phyloP scores from a whole-genome alignment of 2,888 invertebrate species.

The Tiliacea aurago region DNA sequence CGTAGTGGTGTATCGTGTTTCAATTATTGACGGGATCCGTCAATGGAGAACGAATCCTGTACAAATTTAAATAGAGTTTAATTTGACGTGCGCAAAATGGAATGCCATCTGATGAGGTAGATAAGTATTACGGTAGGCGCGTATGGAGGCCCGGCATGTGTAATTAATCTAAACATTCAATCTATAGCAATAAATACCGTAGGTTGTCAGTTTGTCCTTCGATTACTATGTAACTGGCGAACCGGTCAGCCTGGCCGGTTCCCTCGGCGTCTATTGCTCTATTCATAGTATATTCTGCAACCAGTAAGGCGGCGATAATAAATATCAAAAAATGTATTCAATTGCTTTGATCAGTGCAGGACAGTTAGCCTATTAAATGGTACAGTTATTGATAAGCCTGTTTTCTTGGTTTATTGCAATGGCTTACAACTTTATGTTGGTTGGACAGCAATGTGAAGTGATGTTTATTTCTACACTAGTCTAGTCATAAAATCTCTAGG shows the following conservation, averaged over 20 bases:
- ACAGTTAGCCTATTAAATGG: constrained; percentile 63
- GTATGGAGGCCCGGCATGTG: constrained; percentile 79
- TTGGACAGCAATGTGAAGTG: constrained; percentile 51
- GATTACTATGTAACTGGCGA: constrained; percentile 79
- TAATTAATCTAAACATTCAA: constrained; percentile 86
- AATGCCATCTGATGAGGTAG: constrained; percentile 83
- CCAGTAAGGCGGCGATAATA: constrained; percentile 56
- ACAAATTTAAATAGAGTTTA: constrained; percentile 75
- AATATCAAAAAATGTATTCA: constrained; percentile 68
- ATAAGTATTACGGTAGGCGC: constrained; percentile 77
- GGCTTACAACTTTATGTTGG: constrained; percentile 54
- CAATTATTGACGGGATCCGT: constrained; percentile 80
- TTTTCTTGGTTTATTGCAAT: constrained; percentile 65
- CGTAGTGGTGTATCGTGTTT: constrained; percentile 79
- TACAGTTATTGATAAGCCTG: constrained; percentile 67
- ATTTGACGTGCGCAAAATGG: constrained; percentile 74
- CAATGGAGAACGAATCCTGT: constrained; percentile 79
- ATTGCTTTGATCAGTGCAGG: constrained; percentile 65
- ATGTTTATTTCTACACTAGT: constrained; percentile 57
- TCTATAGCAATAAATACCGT: constrained; percentile 86
- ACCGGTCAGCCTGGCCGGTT: constrained; percentile 77
- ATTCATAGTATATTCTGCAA: constrained; percentile 73
- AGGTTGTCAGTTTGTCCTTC: constrained; percentile 84
- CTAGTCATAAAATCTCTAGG: constrained; percentile 48
- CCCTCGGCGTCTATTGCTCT: constrained; percentile 77